Base-by-base conservation (phyloP, 2,797 vertebrate species). In the Aeoliscus strigatus region DNA sequence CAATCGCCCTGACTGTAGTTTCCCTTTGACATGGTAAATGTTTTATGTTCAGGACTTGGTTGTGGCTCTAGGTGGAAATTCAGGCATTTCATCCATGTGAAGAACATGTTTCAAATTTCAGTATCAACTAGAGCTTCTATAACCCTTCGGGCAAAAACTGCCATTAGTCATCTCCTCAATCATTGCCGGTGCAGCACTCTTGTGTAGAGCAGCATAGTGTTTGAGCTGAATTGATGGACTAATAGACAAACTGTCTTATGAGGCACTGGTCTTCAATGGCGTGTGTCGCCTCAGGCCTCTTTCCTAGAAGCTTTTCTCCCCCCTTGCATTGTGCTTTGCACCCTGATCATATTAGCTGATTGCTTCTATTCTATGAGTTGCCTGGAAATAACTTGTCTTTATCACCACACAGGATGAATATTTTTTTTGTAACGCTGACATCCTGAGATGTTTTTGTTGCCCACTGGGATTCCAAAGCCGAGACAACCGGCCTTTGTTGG, bases 201-300 rank as follows among this genome's bases (percentile, higher is more conserved):
- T 51, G 34, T 78, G 55, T 55, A 23, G 46, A 42, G 30, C 58
- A 46, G 27, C 44, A 36, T 27, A 52, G 59, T 66, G 54, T 46
- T 60, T 39, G 17, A 31, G 43, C 49, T 43, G 58, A 57, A 66
- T 59, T 59, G 63, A 76, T 56, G 62, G 51, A 73, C 59, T 68
- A 76, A 81, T 80, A 73, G 74, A 75, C 49, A 43, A 9, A 37
- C 47, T 60, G 54, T 75, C 50, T 70, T 53, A 50, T 66, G 64
- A 68, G 71, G 54, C 47, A 14, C 42, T 47, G 58, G 43, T 58
- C 52, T 34, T 66, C 28, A 48, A 24, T 42, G 50, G 56, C 56
- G 53, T 56, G 60, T 51, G 6, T 27, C 31, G 74, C 81, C 77
- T 53, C 11, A 41, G 53, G 84, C 63, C 21, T 27, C 68, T 30